Base-by-base conservation (phyloP, 1,140 invertebrate species). In the Nebria ingens region DNA sequence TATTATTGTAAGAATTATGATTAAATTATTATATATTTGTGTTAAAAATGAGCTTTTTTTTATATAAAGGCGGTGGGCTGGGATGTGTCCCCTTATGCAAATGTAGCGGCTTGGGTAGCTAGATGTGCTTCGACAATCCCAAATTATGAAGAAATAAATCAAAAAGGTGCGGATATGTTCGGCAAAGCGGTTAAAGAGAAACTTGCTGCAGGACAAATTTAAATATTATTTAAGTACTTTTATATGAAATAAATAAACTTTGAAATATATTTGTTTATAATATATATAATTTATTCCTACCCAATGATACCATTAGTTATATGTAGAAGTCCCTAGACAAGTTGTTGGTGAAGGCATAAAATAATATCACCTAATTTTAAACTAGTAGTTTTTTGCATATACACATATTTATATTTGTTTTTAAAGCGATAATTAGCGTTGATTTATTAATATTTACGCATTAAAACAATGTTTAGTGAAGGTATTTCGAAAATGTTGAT, bases 61-160 rank as follows among this genome's bases (percentile, higher is more conserved):
- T 20, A 23, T 64, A 72, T 66, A 58, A 66, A 87, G 82, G 78
- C 77, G 58, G 75, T 79, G 23, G 82, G 80, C 4, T 82, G 83
- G 73, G 79, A 83, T 62, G 72, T 86, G 17, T 65, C 75, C n/a
- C 69, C 74, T 52, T 87, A 79, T 62, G 74, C 78, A 3, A 84
- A 86, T 62, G 76, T 89, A 13, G 61, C 72, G 9, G 68, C 68
- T 11, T 90, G 86, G 84, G 67, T 83, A 50, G 73, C 79, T 9
- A 72, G 75, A 42, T 84, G 84, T 62, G 59, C 62, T 19, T 56
- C 68, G 52, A 60, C 64, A 19, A 68, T 80, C 56, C 77, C 77
- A 15, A 72, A 72, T 17, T 78, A 73, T 62, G 64, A 61, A 50
- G 76, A 79, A 65, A 57, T 56, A 19, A 80, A 79, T 62, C 60